Evolutionary conservation across 2,797 vertebrate genomes (phyloP).

Genomic region (Calcarius lapponicus): DNA sequence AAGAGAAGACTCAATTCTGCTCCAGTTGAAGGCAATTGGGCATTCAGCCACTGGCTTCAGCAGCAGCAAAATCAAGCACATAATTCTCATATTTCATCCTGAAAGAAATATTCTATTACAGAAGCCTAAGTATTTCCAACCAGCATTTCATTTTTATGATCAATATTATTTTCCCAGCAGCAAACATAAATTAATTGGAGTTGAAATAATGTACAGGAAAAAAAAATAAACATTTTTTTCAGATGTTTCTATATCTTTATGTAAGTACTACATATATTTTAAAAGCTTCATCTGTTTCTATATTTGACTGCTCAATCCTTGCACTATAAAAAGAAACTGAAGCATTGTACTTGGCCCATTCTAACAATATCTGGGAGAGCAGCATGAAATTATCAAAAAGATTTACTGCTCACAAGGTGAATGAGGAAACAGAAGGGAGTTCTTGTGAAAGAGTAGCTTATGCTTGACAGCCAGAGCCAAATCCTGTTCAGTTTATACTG

Average conservation of each 20-base stretch:
- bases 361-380: neutral
- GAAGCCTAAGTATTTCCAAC: neutral
- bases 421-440: neutral
- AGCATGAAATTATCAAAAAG: neutral
- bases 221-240: neutral
- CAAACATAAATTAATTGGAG: constrained; percentile 3
- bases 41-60: constrained; percentile 31
- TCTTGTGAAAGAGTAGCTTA: neutral
- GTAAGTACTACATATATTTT: neutral
- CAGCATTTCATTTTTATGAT: constrained; percentile 24
- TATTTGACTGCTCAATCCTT: neutral
- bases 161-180: constrained; percentile 9
- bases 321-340: neutral
- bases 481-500: neutral
- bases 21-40: neutral
- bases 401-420: neutral
- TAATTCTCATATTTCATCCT: constrained; percentile 25
- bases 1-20: constrained; percentile 6
- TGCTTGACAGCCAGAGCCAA: neutral
- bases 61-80: neutral
- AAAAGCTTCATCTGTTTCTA: constrained; percentile 12
- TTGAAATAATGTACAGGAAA: neutral
- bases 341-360: neutral
- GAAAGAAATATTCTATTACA: constrained; percentile 14
- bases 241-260: neutral